Evolutionary conservation across 2,888 invertebrate species (phyloP), one percentile per base, ranked within the genome.

Genomic region (Lepidonotus clava): DNA sequence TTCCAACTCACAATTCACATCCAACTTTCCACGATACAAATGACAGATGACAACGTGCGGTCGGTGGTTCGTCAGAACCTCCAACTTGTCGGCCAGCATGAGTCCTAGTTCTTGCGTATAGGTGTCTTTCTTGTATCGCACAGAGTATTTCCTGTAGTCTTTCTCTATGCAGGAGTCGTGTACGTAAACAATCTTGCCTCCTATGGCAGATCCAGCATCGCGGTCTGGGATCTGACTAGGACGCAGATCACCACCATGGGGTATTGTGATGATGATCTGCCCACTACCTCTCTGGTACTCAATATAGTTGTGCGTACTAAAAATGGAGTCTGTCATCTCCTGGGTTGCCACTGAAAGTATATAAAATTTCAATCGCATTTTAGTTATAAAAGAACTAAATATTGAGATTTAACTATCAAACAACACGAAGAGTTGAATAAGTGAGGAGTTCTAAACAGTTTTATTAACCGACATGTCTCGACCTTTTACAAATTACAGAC

Each of bases 21-120:
- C 89, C 28, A 89, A 24, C 41, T 89, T 89, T 5, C 71, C 38
- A 14, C 89, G 86, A 34, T 89, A 86, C 14, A 89, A 71, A 2
- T 86, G 83, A 53, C 86, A 87, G 40, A 87, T 80, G 14, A 89
- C 80, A 24, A 89, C 56, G 53, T 89, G 87, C 8, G 89, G 89
- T 41, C 86, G 40, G 11, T 46, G 56, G 1, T 87, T 87, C 4
- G 66, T 87, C n/a, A 86, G 76, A 6, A 14, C 28, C 36, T 85
- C 11, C 53, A 88, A 61, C 28, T 84, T 77, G 14, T 76, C 84
- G 11, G 87, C 76, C 34, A 88, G 8, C 41, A 67, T 18, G 6
- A 38, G 34, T 0, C 67, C 83, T 28, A 88, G 80, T 36, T 86
- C 85, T 28, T 71, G 40, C 4, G 87, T 88, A 41, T 71, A 85